Evolutionary conservation across 2,797 vertebrate species (phyloP).

Genomic region (Danio tinwini): DNA sequence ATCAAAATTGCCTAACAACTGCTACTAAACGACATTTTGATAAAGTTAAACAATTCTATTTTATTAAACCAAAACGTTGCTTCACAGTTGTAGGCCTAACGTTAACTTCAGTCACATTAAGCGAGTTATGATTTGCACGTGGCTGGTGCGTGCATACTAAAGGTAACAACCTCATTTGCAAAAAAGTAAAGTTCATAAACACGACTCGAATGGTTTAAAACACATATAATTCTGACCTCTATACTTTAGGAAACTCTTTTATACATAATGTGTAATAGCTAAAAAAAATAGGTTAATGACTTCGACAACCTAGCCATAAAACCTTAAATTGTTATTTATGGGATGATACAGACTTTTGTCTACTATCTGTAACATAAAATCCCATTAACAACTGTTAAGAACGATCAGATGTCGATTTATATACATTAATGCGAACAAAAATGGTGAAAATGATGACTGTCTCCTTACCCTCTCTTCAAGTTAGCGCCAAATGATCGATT

Average conservation of each 20-base stretch:
- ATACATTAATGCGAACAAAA: neutral
- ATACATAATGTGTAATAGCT: neutral
- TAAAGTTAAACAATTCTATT: too few relatives aligned
- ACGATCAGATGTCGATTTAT: neutral
- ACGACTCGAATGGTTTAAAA: neutral
- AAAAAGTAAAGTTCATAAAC: neutral
- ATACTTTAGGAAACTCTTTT: neutral
- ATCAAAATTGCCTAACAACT: too few relatives aligned
- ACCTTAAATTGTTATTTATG: neutral
- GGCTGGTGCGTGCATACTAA: too few relatives aligned
- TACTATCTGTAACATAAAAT: neutral
- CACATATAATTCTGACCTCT: neutral
- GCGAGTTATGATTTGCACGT: too few relatives aligned
- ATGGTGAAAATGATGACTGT: neutral
- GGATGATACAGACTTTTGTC: neutral
- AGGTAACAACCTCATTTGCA: neutral
- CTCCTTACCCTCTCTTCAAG: conserved; percentile 4
- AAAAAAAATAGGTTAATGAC: neutral
- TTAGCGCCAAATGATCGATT: neutral
- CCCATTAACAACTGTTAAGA: neutral
- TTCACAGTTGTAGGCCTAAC: too few relatives aligned
- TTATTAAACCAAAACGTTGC: too few relatives aligned
- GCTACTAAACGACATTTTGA: too few relatives aligned
- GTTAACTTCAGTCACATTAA: too few relatives aligned
- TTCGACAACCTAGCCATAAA: neutral